Percentiles rank a stretch among this genome's conserved stretches.
These are phyloP conservation scores for Sebastes miniatus DNA, from an alignment of 2,797 vertebrate genomes.

Conservation along the genomic window DNA sequence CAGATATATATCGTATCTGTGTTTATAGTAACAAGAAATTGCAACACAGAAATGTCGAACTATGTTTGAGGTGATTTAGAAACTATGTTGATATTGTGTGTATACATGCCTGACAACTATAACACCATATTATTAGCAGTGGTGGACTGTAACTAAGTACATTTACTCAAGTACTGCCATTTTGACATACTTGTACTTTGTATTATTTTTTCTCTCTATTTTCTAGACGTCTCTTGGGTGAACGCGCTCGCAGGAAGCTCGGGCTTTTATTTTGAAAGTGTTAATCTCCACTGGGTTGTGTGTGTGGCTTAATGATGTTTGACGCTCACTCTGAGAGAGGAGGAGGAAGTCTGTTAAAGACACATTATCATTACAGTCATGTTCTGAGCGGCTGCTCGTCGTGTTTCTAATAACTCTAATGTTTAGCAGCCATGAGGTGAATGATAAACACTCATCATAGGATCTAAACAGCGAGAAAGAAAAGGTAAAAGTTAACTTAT, in stretches of 20 bases:
- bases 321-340: not conserved
- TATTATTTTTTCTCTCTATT: not conserved
- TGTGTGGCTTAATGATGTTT: not conserved
- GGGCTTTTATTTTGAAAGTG: slow-evolving; percentile 51
- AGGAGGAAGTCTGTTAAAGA: slow-evolving; percentile 31
- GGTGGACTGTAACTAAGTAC: no score
- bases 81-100: no score
- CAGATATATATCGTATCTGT: no score
- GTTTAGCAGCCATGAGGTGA: not conserved
- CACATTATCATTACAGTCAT: not conserved
- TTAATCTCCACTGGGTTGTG: rapidly evolving
- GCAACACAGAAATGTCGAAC: no score
- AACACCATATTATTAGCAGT: no score
- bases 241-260: not conserved
- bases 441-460: not conserved
- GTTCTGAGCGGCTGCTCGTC: not conserved
- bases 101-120: no score
- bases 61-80: no score
- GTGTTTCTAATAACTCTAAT: rapidly evolving
- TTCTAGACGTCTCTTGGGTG: not conserved
- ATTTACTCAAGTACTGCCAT: no score
- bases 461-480: not conserved
- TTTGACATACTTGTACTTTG: no score
- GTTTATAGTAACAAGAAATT: no score
- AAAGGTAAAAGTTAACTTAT: not conserved